Conservation (phyloP, 2,888 invertebrate genomes). For the Catocala sponsa region DNA sequence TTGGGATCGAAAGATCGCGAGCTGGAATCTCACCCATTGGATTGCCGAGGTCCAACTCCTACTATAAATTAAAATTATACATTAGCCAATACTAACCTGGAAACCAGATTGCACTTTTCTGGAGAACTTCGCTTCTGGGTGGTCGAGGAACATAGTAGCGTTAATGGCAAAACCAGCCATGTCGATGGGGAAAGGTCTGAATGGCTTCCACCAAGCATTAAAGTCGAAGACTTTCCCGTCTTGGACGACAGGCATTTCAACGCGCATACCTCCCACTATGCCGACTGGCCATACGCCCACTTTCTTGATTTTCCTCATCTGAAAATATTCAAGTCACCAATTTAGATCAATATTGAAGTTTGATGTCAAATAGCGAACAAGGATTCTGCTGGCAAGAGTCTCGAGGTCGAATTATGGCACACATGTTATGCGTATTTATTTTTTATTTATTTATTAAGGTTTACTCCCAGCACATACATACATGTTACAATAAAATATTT, state of each 20-base stretch:
- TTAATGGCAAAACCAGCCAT: slow-evolving; percentile 99
- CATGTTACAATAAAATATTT: too few relatives aligned
- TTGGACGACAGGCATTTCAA: slow-evolving; percentile 95
- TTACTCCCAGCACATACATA: too few relatives aligned
- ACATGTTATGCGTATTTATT: too few relatives aligned
- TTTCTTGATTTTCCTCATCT: slow-evolving; percentile 93
- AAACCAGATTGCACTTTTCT: slow-evolving; percentile 95
- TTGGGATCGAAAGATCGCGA: too few relatives aligned
- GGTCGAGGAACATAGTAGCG: slow-evolving; percentile 91
- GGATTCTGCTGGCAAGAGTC: too few relatives aligned
- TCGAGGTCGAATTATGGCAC: too few relatives aligned
- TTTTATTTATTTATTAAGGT: too few relatives aligned
- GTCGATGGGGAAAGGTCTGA: slow-evolving; percentile 97
- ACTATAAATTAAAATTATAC: too few relatives aligned
- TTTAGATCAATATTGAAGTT: neutral
- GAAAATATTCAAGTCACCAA: slow-evolving; percentile 57
- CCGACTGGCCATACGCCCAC: slow-evolving; percentile 99
- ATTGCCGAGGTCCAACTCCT: too few relatives aligned
- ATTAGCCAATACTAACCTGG: slow-evolving; percentile 81
- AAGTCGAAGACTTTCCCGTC: slow-evolving; percentile 87
- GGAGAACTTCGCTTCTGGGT: slow-evolving; percentile 93
- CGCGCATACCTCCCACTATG: slow-evolving; percentile 97
- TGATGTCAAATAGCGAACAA: too few relatives aligned
- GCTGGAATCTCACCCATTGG: too few relatives aligned
- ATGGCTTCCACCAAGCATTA: slow-evolving; percentile 95